phyloP scores from a whole-genome alignment of 2,113 vertebrate genomes.

The Silurus meridionalis region DNA sequence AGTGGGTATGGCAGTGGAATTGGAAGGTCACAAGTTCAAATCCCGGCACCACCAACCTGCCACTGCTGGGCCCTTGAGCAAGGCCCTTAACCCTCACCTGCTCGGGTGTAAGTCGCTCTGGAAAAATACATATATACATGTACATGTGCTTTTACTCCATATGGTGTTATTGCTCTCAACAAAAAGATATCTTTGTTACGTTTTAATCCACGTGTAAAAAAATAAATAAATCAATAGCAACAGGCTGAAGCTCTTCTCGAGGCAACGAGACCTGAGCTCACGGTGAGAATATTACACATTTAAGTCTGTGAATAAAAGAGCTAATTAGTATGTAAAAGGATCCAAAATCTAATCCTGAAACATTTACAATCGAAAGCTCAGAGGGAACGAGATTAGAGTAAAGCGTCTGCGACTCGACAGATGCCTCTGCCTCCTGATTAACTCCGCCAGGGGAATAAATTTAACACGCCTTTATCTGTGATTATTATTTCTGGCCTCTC shows the following conservation, averaged over 20 bases:
- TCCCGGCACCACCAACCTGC: too few relatives aligned
- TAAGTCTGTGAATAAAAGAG: background rate
- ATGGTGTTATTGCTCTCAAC: too few relatives aligned
- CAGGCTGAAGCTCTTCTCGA: background rate
- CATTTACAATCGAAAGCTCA: background rate
- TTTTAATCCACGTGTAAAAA: too few relatives aligned
- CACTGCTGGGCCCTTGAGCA: too few relatives aligned
- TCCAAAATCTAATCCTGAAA: background rate
- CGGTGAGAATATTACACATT: background rate
- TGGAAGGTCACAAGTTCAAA: too few relatives aligned
- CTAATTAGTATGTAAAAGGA: constrained; percentile 12
- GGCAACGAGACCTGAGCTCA: background rate
- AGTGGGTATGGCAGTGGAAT: too few relatives aligned
- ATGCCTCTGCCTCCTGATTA: background rate
- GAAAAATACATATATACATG: too few relatives aligned
- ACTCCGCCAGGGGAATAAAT: constrained; percentile 13
- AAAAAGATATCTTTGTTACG: too few relatives aligned
- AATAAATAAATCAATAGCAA: too few relatives aligned
- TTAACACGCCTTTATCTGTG: constrained; percentile 8
- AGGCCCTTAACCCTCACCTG: too few relatives aligned
- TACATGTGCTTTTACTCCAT: too few relatives aligned
- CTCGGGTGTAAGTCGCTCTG: too few relatives aligned
- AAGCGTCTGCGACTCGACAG: background rate
- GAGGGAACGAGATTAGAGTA: background rate
- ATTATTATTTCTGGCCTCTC: constrained; percentile 27